Conservation (phyloP, 1,140 invertebrate genomes). For the Agraylea sexmaculata region DNA sequence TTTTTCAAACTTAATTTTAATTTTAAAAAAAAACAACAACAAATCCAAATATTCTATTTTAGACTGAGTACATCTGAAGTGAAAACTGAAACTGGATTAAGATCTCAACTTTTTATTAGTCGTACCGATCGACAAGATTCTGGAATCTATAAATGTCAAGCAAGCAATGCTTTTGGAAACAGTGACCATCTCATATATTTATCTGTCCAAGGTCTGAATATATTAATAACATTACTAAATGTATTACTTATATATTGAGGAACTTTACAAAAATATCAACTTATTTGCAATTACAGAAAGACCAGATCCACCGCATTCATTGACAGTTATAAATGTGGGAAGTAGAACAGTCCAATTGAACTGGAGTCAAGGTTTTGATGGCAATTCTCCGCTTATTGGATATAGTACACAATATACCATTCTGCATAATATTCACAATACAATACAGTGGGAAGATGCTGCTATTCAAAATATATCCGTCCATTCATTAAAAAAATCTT, state of each 20-base stretch:
- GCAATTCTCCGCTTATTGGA: constrained; percentile 62
- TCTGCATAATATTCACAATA: constrained; percentile 31
- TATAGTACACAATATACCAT: constrained; percentile 57
- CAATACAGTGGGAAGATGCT: constrained; percentile 32
- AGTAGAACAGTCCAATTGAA: constrained; percentile 57
- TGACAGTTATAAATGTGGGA: constrained; percentile 54
- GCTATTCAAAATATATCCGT: constrained; percentile 33
- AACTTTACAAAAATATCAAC: not conserved
- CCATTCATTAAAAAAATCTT: constrained; percentile 16
- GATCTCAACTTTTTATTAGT: constrained; percentile 57
- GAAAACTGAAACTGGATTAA: constrained; percentile 58
- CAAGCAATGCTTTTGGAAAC: constrained; percentile 72
- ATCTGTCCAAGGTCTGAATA: constrained; percentile 62
- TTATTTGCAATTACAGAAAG: constrained; percentile 41
- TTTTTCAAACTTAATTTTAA: constrained; percentile 6
- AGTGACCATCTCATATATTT: constrained; percentile 75
- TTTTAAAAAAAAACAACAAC: no score
- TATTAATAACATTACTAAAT: not conserved
- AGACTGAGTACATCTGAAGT: constrained; percentile 56
- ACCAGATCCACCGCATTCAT: constrained; percentile 56
- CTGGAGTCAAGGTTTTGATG: constrained; percentile 71
- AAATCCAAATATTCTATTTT: constrained; percentile 17
- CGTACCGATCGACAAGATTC: constrained; percentile 66
- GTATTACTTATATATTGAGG: not conserved
- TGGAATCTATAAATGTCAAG: constrained; percentile 74